phyloP scores from a whole-genome alignment of 1,140 invertebrate genomes.

The Drosophila neocordata region DNA sequence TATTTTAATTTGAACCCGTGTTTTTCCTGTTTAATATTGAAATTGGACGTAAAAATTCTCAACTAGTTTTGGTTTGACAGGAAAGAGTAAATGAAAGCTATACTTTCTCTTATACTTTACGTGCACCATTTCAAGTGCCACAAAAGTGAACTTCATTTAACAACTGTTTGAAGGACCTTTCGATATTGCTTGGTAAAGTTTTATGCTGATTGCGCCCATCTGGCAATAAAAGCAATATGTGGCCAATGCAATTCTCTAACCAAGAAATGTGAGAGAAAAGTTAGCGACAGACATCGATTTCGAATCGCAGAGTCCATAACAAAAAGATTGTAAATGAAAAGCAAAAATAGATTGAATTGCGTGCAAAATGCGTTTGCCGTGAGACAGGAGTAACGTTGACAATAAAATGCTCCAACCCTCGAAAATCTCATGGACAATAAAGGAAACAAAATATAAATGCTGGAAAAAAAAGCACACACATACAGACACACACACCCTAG shows the following conservation, averaged over 20 bases:
- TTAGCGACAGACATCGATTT: not conserved
- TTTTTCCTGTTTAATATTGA: not conserved
- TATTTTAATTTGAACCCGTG: too few relatives aligned
- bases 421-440: too few relatives aligned
- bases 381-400: conserved; percentile 27
- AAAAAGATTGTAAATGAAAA: conserved; percentile 75
- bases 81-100: too few relatives aligned
- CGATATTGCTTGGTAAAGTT: not conserved
- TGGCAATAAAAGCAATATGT: conserved; percentile 58
- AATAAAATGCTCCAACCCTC: conserved; percentile 62
- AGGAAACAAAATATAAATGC: conserved; percentile 4
- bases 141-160: not conserved
- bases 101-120: too few relatives aligned
- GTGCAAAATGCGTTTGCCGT: conserved; percentile 74
- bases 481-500: conserved; percentile 31
- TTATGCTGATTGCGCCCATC: conserved; percentile 6
- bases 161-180: not conserved
- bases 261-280: not conserved
- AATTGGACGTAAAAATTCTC: not conserved
- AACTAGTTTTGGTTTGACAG: not conserved
- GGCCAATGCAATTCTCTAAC: conserved; percentile 25
- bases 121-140: not conserved
- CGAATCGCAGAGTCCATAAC: conserved; percentile 43
- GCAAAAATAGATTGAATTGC: conserved; percentile 76
- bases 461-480: not conserved